Percentiles rank a stretch among this genome's conserved stretches.
Conservation (phyloP, 2,797 vertebrate genomes). For the Rhinatrema bivittatum region DNA sequence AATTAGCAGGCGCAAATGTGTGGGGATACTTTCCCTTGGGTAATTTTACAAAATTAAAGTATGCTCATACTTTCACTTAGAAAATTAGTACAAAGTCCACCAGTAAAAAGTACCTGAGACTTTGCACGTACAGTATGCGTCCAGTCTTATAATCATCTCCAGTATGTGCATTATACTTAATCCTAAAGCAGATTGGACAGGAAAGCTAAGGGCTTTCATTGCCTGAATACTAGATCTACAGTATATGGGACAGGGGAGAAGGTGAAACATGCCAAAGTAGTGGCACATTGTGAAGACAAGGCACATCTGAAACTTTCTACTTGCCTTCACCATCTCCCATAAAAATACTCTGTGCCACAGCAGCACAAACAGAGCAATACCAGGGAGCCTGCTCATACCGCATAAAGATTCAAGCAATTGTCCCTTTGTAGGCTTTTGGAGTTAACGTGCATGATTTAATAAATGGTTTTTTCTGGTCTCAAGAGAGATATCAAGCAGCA, state of each 20-base stretch:
- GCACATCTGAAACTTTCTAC: neutral
- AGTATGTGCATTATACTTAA: too few species aligned
- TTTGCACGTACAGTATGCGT: too few species aligned
- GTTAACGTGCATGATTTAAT: slow-evolving; percentile 35
- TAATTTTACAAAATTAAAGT: too few species aligned
- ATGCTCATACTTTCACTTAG: too few species aligned
- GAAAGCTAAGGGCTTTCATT: neutral
- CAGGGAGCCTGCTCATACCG: slow-evolving; percentile 5
- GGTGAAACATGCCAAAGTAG: neutral
- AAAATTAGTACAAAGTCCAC: too few species aligned
- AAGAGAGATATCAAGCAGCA: slow-evolving; percentile 37
- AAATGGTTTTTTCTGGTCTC: slow-evolving; percentile 36
- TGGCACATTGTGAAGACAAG: neutral
- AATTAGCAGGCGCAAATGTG: too few species aligned
- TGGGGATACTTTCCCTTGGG: too few species aligned
- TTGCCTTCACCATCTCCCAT: neutral
- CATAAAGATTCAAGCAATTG: slow-evolving; percentile 23
- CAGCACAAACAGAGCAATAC: neutral
- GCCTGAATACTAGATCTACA: neutral
- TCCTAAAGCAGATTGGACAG: too few species aligned
- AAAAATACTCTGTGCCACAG: neutral
- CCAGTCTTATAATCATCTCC: too few species aligned
- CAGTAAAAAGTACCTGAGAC: too few species aligned
- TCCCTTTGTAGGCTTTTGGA: slow-evolving; percentile 27
- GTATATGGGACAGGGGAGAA: neutral